Conservation (phyloP, 2,797 vertebrate genomes). For the Onychomys leucogaster region DNA sequence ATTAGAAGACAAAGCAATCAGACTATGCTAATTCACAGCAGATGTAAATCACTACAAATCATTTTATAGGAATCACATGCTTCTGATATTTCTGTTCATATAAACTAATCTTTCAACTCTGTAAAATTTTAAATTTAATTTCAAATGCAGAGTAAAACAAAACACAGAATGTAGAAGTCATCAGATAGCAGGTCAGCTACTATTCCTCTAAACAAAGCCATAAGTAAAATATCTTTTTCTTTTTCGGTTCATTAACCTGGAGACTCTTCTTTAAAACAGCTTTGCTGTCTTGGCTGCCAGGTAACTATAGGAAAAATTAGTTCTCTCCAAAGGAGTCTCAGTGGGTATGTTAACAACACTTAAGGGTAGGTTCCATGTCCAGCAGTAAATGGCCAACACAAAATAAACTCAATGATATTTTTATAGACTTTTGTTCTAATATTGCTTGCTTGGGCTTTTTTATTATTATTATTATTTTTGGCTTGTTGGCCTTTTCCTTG, state of each 20-base stretch:
- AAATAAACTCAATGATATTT: background rate
- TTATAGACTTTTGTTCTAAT: background rate
- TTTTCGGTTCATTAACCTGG: slow-evolving; percentile 23
- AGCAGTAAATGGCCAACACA: background rate
- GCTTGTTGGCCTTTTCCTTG: background rate
- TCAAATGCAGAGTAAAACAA: background rate
- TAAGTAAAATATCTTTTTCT: background rate
- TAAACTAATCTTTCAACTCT: slow-evolving; percentile 41
- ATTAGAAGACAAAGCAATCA: slow-evolving; percentile 19
- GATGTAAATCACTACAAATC: slow-evolving; percentile 17
- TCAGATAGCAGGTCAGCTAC: background rate
- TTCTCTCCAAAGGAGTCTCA: background rate
- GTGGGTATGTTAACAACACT: background rate
- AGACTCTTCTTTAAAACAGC: background rate
- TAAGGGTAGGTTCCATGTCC: background rate
- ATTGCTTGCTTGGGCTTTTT: background rate
- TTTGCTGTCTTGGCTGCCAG: background rate
- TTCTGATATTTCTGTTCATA: background rate
- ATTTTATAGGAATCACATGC: background rate
- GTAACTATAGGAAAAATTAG: background rate
- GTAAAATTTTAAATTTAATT: slow-evolving; percentile 63
- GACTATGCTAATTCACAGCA: slow-evolving; percentile 21
- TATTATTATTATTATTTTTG: too few relatives aligned
- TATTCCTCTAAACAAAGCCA: background rate
- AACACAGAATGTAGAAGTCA: background rate